Evolutionary conservation across 2,888 invertebrate genomes (phyloP).

Genomic region (Mythimna loreyi): DNA sequence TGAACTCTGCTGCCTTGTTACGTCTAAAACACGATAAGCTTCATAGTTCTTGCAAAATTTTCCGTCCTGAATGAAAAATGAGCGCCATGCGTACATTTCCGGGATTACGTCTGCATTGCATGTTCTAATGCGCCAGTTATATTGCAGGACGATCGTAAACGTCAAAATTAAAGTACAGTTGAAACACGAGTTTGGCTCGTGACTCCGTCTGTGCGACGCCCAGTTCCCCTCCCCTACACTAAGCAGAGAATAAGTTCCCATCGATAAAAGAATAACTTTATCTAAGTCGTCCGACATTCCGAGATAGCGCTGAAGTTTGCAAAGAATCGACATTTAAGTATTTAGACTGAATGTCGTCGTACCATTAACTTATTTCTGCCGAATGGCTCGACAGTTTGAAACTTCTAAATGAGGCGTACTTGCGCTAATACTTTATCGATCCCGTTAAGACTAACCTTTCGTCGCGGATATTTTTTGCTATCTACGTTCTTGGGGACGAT

Average conservation of each 20-base stretch:
- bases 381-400: constrained; percentile 42
- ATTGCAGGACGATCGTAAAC: constrained; percentile 47
- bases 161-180: constrained; percentile 48
- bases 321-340: constrained; percentile 53
- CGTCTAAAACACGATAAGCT: background rate
- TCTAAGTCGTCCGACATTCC: constrained; percentile 55
- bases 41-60: constrained; percentile 11
- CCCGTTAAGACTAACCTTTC: constrained; percentile 46
- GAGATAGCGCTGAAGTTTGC: constrained; percentile 54
- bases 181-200: constrained; percentile 54
- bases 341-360: constrained; percentile 44
- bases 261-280: constrained; percentile 58
- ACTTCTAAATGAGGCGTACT: constrained; percentile 51
- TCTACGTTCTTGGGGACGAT: constrained; percentile 16
- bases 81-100: constrained; percentile 43
- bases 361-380: constrained; percentile 37
- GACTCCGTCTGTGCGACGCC: constrained; percentile 49
- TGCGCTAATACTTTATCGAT: constrained; percentile 58
- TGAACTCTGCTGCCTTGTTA: constrained; percentile 20
- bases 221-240: constrained; percentile 32
- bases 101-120: constrained; percentile 32
- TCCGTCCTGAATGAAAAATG: constrained; percentile 27
- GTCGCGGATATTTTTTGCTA: constrained; percentile 34
- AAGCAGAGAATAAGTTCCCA: constrained; percentile 44
- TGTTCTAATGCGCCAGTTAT: constrained; percentile 33